Evolutionary conservation across 92 coral and sea anemone species (phyloP).

Genomic region (Palythoa heliodiscus): DNA sequence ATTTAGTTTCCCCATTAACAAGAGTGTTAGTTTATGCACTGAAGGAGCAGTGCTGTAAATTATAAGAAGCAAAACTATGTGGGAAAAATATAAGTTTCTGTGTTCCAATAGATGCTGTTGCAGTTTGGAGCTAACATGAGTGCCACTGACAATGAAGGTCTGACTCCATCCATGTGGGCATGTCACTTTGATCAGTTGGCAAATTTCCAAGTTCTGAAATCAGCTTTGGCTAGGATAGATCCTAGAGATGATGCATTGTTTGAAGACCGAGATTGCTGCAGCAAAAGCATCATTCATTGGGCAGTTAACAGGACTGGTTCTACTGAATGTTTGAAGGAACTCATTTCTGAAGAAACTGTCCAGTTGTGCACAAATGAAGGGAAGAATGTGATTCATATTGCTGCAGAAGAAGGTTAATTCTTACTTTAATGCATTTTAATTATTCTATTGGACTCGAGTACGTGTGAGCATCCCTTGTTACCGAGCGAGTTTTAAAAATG

Average conservation of each 20-base stretch:
- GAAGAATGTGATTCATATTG: slow-evolving; percentile 79
- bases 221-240: slow-evolving; percentile 79
- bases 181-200: slow-evolving; percentile 86
- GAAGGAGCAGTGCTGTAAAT: no score
- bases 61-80: no score
- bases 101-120: slow-evolving; percentile 63
- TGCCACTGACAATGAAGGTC: slow-evolving; percentile 77
- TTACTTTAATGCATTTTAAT: neutral
- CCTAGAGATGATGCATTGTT: slow-evolving; percentile 87
- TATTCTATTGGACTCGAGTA: neutral
- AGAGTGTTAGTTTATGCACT: no score
- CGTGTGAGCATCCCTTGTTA: no score
- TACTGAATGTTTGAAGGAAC: slow-evolving; percentile 70
- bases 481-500: no score
- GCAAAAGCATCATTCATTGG: slow-evolving; percentile 90
- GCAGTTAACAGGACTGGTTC: slow-evolving; percentile 80
- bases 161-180: slow-evolving; percentile 99
- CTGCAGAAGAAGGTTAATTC: slow-evolving; percentile 88
- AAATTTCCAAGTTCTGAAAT: slow-evolving; percentile 63
- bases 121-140: slow-evolving; percentile 82
- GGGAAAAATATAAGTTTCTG: neutral
- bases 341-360: slow-evolving; percentile 68
- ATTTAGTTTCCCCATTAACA: no score
- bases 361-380: slow-evolving; percentile 74
- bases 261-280: slow-evolving; percentile 78